Conservation (phyloP, 1,140 invertebrate genomes). For the Trypoxylus dichotomus region DNA sequence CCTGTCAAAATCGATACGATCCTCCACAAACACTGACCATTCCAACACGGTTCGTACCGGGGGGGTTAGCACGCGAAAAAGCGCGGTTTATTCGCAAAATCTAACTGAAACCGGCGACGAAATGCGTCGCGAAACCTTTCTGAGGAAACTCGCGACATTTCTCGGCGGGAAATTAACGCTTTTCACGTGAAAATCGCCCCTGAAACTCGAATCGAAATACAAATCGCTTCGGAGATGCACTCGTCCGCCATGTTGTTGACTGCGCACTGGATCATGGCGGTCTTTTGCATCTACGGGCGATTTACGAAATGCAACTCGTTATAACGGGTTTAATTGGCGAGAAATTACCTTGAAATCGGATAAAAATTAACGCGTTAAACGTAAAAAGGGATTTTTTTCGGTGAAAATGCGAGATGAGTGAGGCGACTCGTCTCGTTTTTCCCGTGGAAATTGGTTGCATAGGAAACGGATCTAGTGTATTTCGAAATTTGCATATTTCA, state of each 20-base stretch:
- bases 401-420: no score
- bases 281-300: background rate
- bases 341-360: no score
- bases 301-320: no score
- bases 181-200: background rate
- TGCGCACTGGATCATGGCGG: background rate
- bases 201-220: background rate
- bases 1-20: background rate
- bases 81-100: background rate
- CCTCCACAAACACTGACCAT: background rate
- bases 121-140: background rate
- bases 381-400: no score
- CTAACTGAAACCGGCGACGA: background rate
- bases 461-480: no score
- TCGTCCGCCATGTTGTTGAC: background rate
- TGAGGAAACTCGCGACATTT: background rate
- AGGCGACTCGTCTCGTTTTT: no score
- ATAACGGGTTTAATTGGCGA: no score
- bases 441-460: no score
- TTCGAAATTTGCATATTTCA: background rate
- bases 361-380: no score
- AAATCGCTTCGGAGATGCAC: background rate
- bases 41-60: background rate
- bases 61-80: background rate
- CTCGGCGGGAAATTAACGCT: background rate